These are phyloP conservation scores for Xerus rutilus DNA, from an alignment of 2,797 vertebrate species.

Conservation along the genomic window DNA sequence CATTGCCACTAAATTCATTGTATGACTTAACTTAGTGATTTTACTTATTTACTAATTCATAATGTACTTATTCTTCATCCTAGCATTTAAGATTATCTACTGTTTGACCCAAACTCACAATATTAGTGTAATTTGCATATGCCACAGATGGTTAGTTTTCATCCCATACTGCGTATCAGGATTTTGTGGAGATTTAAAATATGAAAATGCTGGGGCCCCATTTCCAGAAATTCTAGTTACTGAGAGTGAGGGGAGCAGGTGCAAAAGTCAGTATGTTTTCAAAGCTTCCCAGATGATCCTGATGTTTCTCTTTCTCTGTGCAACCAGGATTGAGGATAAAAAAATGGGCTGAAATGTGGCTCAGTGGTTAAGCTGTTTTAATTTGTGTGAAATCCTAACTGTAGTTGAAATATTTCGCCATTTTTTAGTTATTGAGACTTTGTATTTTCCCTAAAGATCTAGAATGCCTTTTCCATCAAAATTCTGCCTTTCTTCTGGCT, in stretches of 20 bases:
- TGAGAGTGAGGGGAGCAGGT: neutral
- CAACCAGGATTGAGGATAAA: neutral
- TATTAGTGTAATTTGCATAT: conserved; percentile 17
- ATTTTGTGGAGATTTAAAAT: neutral
- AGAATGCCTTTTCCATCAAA: neutral
- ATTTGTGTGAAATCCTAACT: neutral
- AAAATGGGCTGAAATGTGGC: too few relatives aligned
- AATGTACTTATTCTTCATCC: neutral
- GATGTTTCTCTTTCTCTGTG: neutral
- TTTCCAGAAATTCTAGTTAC: neutral
- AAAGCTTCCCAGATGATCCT: neutral
- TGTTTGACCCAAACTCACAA: neutral
- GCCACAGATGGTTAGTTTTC: neutral
- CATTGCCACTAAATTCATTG: neutral
- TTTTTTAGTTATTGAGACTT: neutral
- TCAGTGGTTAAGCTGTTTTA: neutral
- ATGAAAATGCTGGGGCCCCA: neutral
- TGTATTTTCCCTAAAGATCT: neutral
- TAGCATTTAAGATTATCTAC: neutral
- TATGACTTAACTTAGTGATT: neutral
- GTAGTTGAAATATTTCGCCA: neutral
- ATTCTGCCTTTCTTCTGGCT: neutral
- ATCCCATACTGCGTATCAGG: neutral
- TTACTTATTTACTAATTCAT: neutral
- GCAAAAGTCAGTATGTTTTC: neutral